Conservation (phyloP, 2,888 invertebrate species). For the Agapetus fuscipes region DNA sequence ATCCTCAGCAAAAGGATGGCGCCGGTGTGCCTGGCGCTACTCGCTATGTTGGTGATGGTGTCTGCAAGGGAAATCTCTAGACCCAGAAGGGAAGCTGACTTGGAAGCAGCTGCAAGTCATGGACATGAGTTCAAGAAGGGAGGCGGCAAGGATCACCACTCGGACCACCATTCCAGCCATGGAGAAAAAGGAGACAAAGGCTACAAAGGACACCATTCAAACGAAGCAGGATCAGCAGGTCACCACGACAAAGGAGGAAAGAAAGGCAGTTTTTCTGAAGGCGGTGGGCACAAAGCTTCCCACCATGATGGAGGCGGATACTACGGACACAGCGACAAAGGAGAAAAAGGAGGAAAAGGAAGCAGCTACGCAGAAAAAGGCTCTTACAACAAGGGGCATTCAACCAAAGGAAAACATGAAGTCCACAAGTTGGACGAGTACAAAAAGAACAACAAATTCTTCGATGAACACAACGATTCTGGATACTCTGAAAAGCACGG, state of each 20-base stretch:
- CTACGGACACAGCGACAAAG: conserved; percentile 53
- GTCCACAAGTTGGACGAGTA: conserved; percentile 78
- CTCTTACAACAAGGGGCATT: conserved; percentile 74
- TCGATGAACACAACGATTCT: conserved; percentile 74
- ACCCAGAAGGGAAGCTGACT: conserved; percentile 13
- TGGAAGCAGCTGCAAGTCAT: conserved; percentile 36
- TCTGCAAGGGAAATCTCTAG: conserved; percentile 45
- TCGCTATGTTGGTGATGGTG: conserved; percentile 43
- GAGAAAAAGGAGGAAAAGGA: conserved; percentile 57
- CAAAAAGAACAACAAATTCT: conserved; percentile 80
- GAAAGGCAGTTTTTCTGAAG: conserved; percentile 52
- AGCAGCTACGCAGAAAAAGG: conserved; percentile 59
- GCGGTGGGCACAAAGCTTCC: conserved; percentile 51
- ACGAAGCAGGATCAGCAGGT: conserved; percentile 60
- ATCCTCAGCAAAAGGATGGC: conserved; percentile 15
- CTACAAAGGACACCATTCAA: conserved; percentile 58
- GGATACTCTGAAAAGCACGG: conserved; percentile 77
- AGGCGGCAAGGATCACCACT: conserved; percentile 56
- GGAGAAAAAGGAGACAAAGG: conserved; percentile 64
- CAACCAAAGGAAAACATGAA: conserved; percentile 78
- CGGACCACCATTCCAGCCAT: conserved; percentile 53
- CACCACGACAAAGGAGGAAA: conserved; percentile 63
- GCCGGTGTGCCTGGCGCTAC: conserved; percentile 30
- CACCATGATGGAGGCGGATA: conserved; percentile 58
- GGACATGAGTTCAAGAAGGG: conserved; percentile 50